Evolutionary conservation across 2,888 invertebrate species (phyloP).

Genomic region (Sinopyrophorus schimmeli): DNA sequence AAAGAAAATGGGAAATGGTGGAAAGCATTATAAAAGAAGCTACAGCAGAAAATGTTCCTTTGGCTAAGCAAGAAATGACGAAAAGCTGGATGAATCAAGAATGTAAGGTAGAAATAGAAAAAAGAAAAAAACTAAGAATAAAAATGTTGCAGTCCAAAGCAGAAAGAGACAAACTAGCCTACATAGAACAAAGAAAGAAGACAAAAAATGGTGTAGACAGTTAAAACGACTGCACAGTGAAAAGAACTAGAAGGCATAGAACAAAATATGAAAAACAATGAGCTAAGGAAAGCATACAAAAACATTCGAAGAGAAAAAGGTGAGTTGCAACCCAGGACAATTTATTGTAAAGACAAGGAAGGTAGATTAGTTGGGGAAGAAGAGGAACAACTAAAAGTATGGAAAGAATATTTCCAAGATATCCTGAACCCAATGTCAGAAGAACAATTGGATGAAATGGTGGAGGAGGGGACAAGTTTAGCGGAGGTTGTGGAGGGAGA

Average conservation of each 20-base stretch:
- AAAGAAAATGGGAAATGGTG: not conserved
- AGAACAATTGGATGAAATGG: not conserved
- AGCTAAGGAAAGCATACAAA: slow-evolving; percentile 3
- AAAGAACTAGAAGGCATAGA: slow-evolving; percentile 4
- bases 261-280: not conserved
- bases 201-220: not conserved
- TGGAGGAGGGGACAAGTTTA: no score
- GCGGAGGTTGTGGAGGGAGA: no score
- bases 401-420: slow-evolving; percentile 1
- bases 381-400: slow-evolving; percentile 2
- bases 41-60: slow-evolving; percentile 1
- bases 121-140: not conserved
- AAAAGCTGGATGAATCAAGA: not conserved
- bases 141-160: not conserved
- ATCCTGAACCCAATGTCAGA: slow-evolving; percentile 7
- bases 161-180: slow-evolving; percentile 2
- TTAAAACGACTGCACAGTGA: not conserved
- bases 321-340: not conserved
- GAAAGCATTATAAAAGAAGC: slow-evolving; percentile 1
- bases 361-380: not conserved
- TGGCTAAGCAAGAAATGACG: not conserved
- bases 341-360: slow-evolving; percentile 4
- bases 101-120: slow-evolving; percentile 1
- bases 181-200: not conserved
- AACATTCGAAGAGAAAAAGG: slow-evolving; percentile 3